These are phyloP conservation scores for Neogale vison DNA, from an alignment of 2,113 vertebrate species.

Conservation along the genomic window DNA sequence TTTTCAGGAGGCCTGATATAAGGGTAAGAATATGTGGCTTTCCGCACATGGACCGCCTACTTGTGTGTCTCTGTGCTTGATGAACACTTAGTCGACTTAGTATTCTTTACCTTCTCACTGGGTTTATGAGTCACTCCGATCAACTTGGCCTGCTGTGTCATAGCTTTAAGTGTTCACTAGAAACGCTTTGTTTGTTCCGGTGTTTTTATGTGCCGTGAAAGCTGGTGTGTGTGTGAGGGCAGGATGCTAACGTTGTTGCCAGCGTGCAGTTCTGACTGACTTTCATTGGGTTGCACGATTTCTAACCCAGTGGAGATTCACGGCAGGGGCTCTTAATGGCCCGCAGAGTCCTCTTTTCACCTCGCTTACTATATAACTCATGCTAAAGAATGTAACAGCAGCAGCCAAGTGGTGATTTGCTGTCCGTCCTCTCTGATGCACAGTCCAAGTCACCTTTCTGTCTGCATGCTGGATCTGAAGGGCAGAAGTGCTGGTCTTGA, in stretches of 20 bases:
- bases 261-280: slow-evolving; percentile 80
- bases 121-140: slow-evolving; percentile 78
- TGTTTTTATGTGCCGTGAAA: slow-evolving; percentile 79
- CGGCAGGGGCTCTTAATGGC: slow-evolving; percentile 53
- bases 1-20: slow-evolving; percentile 89
- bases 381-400: slow-evolving; percentile 57
- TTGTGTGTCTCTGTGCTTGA: slow-evolving; percentile 86
- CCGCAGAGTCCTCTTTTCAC: slow-evolving; percentile 67
- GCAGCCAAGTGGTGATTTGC: slow-evolving; percentile 38
- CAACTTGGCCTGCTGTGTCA: slow-evolving; percentile 81
- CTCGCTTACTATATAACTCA: slow-evolving; percentile 58
- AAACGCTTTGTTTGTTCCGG: slow-evolving; percentile 80
- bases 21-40: slow-evolving; percentile 90
- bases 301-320: slow-evolving; percentile 75
- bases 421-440: slow-evolving; percentile 35
- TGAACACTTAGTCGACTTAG: slow-evolving; percentile 79
- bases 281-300: slow-evolving; percentile 76
- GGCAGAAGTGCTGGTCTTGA: slow-evolving; percentile 51
- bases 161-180: slow-evolving; percentile 82
- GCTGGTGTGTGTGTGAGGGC: slow-evolving; percentile 68
- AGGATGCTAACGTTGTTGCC: slow-evolving; percentile 73
- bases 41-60: slow-evolving; percentile 80
- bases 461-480: slow-evolving; percentile 57
- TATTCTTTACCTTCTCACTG: slow-evolving; percentile 79
- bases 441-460: slow-evolving; percentile 54